Evolutionary conservation across 37 sponge, comb jelly and placozoan genomes (phyloP).

Genomic region (Haliclona indistincta): DNA sequence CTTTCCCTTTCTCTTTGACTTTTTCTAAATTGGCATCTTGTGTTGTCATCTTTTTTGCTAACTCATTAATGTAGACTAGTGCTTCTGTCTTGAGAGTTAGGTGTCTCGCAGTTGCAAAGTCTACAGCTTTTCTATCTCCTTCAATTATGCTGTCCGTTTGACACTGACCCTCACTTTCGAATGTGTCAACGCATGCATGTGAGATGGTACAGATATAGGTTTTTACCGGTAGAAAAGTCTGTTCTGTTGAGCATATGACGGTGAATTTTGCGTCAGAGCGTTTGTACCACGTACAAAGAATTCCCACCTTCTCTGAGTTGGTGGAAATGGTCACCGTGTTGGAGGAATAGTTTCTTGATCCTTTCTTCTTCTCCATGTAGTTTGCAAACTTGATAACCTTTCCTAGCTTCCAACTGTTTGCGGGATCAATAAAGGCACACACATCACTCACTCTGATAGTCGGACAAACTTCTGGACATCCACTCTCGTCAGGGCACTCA

Average conservation of each 20-base stretch:
- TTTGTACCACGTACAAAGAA: conserved; percentile 52
- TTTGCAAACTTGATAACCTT: conserved; percentile 37
- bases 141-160: too few relatives aligned
- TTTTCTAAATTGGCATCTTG: too few relatives aligned
- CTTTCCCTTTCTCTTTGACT: too few relatives aligned
- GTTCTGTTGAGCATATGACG: too few relatives aligned
- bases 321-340: not conserved
- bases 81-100: too few relatives aligned
- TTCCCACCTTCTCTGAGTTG: conserved; percentile 13
- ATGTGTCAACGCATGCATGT: conserved; percentile 13
- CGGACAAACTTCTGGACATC: not conserved
- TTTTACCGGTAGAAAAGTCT: conserved; percentile 3
- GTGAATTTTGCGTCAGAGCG: too few relatives aligned
- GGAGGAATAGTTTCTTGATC: conserved; percentile 2
- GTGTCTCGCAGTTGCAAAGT: too few relatives aligned
- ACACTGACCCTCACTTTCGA: too few relatives aligned
- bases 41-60: too few relatives aligned
- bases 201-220: conserved; percentile 33
- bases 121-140: too few relatives aligned
- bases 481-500: too few relatives aligned
- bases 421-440: not conserved
- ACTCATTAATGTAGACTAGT: too few relatives aligned
- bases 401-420: conserved; percentile 16
- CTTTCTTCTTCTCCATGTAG: conserved; percentile 15
- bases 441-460: not conserved